Evolutionary conservation across 2,888 invertebrate genomes (phyloP).

Genomic region (Drosophila paramelanica): DNA sequence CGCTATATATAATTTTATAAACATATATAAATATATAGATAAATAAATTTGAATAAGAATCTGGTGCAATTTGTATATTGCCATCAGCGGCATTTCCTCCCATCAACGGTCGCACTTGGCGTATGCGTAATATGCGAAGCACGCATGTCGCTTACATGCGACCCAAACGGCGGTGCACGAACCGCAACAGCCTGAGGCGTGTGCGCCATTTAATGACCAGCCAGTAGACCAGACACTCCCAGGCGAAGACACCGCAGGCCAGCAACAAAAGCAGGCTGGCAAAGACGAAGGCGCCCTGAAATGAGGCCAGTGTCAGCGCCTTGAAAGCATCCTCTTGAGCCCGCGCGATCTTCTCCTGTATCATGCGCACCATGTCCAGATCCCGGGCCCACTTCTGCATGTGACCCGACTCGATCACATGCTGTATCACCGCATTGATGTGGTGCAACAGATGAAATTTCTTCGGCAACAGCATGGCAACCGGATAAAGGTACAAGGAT

Average conservation of each 20-base stretch:
- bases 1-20: conserved; percentile 22
- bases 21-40: conserved; percentile 33
- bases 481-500: conserved; percentile 83
- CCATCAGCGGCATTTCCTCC: conserved; percentile 21
- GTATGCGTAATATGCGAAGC: conserved; percentile 27
- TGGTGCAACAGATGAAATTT: conserved; percentile 82
- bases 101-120: conserved; percentile 22
- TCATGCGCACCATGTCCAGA: conserved; percentile 75
- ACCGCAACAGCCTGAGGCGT: conserved; percentile 56
- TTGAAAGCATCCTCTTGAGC: conserved; percentile 65
- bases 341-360: conserved; percentile 68
- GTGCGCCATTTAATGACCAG: conserved; percentile 54
- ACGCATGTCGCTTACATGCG: conserved; percentile 1
- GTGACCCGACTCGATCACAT: conserved; percentile 83
- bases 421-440: conserved; percentile 82
- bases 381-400: conserved; percentile 84
- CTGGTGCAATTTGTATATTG: conserved; percentile 26
- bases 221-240: conserved; percentile 64
- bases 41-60: conserved; percentile 39
- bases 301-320: conserved; percentile 70
- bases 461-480: conserved; percentile 82
- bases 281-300: conserved; percentile 77
- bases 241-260: conserved; percentile 53
- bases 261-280: conserved; percentile 49
- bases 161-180: conserved; percentile 63